Percentiles rank a stretch among this genome's conserved stretches.
Conservation (phyloP, 2,113 vertebrate species). For the Glaucomys volans region DNA sequence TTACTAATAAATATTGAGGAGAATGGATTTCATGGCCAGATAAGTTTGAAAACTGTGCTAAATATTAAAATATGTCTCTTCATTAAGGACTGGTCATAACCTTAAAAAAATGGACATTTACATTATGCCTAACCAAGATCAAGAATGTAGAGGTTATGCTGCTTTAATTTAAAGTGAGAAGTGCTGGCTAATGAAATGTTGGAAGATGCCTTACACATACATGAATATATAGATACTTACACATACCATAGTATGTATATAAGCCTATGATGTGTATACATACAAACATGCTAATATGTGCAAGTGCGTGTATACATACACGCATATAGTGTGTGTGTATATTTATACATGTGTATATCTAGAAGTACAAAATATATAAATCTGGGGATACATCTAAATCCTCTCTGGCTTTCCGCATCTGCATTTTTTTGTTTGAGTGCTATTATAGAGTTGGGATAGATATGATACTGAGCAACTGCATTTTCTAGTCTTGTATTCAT, state of each 20-base stretch:
- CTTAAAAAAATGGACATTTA: neutral
- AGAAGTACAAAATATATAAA: neutral
- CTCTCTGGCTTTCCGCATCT: neutral
- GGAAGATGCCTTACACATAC: neutral
- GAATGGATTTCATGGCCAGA: neutral
- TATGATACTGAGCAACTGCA: neutral
- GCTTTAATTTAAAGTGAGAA: neutral
- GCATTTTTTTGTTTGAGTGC: neutral
- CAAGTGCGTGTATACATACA: neutral
- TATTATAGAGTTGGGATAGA: neutral
- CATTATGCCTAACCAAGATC: neutral
- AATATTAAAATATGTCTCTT: neutral
- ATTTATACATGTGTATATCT: neutral
- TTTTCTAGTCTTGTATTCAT: neutral
- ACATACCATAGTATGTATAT: neutral
- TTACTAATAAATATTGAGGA: neutral
- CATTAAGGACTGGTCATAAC: neutral
- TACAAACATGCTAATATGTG: neutral
- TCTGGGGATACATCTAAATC: neutral
- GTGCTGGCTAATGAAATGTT: neutral
- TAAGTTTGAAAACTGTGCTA: neutral
- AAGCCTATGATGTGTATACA: neutral
- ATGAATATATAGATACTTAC: neutral
- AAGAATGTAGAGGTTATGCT: neutral
- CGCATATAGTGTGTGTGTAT: neutral